Conservation (phyloP, 1,140 invertebrate species). For the Trachymyrmex septentrionalis region DNA sequence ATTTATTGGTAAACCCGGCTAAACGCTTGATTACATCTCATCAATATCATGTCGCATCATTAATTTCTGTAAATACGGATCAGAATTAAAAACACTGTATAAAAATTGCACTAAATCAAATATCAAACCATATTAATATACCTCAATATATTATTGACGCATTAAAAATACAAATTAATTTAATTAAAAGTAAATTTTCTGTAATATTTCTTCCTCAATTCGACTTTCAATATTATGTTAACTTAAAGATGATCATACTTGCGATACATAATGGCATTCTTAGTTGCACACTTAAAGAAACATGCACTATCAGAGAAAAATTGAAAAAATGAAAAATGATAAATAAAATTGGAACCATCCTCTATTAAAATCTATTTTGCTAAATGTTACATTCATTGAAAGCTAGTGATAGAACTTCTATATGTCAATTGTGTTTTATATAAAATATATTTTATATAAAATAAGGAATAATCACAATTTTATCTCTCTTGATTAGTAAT, state of each 20-base stretch:
- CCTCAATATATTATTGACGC: neutral
- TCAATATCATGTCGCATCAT: slow-evolving; percentile 29
- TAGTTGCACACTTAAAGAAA: too few species aligned
- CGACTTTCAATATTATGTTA: neutral
- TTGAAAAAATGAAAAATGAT: too few species aligned
- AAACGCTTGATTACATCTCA: slow-evolving; percentile 33
- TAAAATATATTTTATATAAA: neutral
- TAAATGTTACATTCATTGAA: too few species aligned
- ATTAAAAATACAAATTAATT: neutral
- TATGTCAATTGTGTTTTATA: too few species aligned
- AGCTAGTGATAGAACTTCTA: too few species aligned
- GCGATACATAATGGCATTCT: too few species aligned
- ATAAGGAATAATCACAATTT: neutral
- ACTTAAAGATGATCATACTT: neutral
- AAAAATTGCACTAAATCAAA: neutral
- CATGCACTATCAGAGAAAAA: too few species aligned
- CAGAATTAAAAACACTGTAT: neutral
- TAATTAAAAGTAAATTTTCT: neutral
- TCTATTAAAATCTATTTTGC: too few species aligned
- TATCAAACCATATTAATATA: neutral
- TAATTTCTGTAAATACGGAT: slow-evolving; percentile 25
- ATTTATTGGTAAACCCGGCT: slow-evolving; percentile 6
- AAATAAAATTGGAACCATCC: too few species aligned
- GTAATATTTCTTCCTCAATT: neutral
- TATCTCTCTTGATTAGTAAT: neutral